Conservation (phyloP, 2,797 vertebrate genomes). For the Zenarchopterus dispar region DNA sequence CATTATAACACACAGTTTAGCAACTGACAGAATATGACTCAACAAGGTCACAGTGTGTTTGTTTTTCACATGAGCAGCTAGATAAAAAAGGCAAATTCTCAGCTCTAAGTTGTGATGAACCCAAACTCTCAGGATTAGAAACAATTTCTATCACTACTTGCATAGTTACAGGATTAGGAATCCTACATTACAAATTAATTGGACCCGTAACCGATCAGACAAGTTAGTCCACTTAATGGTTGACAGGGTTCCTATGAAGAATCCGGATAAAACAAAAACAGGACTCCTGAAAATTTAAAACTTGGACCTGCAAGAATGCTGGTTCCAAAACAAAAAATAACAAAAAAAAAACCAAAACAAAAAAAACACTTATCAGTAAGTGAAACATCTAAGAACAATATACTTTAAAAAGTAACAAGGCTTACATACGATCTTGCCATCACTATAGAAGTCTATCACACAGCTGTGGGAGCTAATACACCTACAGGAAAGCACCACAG, state of each 20-base stretch:
- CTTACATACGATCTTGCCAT: conserved; percentile 35
- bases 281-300: conserved; percentile 28
- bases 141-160: no score
- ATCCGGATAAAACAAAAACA: conserved; percentile 1
- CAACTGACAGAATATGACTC: conserved; percentile 2
- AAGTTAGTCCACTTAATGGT: not conserved
- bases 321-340: not conserved
- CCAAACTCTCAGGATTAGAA: no score
- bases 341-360: not conserved
- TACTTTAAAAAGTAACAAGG: conserved; percentile 25
- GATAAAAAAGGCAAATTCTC: conserved; percentile 8
- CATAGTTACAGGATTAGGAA: not conserved
- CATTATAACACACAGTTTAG: not conserved
- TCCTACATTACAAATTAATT: not conserved
- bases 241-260: not conserved
- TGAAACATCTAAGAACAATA: conserved; percentile 24
- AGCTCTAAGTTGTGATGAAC: not conserved
- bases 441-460: conserved; percentile 40
- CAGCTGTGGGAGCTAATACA: conserved; percentile 52
- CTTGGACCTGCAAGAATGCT: conserved; percentile 2
- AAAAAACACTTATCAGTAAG: conserved; percentile 16
- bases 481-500: conserved; percentile 45
- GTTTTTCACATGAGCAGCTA: conserved; percentile 24
- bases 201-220: not conserved
- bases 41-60: conserved; percentile 12